A percentile compares a stretch with the other conserved stretches of the same genome.
These are phyloP conservation scores for Bellardia pandia DNA, from an alignment of 2,888 invertebrate genomes.

Conservation along the genomic window DNA sequence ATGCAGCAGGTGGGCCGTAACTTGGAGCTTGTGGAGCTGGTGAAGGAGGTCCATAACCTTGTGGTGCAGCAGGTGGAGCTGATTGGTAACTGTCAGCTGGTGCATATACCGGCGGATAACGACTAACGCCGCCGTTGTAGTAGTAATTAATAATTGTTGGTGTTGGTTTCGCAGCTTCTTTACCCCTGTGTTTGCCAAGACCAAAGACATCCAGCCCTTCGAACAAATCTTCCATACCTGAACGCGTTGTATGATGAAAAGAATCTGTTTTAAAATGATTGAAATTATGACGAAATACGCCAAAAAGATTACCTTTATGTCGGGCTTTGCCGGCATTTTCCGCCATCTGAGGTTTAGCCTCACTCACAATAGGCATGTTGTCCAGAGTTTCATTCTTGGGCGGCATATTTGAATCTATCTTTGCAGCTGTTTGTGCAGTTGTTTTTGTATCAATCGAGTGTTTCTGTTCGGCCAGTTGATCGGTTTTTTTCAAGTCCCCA, in stretches of 20 bases:
- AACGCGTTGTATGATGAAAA: conserved; percentile 59
- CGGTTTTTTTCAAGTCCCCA: background rate
- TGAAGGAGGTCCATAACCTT: conserved; percentile 62
- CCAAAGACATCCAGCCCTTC: conserved; percentile 72
- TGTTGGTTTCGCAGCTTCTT: conserved; percentile 65
- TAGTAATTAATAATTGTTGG: conserved; percentile 78
- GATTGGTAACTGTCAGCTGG: conserved; percentile 58
- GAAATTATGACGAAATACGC: conserved; percentile 76
- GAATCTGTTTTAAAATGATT: conserved; percentile 66
- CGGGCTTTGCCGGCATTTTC: conserved; percentile 75
- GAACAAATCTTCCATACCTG: conserved; percentile 70
- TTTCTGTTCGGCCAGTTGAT: background rate
- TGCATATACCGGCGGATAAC: conserved; percentile 60
- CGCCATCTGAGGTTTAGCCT: conserved; percentile 78
- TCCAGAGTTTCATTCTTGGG: background rate
- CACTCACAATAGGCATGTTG: conserved; percentile 64
- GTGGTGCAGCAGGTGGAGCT: conserved; percentile 10
- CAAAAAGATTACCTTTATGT: conserved; percentile 82
- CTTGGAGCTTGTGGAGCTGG: background rate
- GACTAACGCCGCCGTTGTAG: conserved; percentile 63
- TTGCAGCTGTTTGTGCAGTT: background rate
- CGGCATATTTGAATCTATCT: background rate
- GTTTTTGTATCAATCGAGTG: conserved; percentile 22
- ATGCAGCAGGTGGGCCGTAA: background rate
- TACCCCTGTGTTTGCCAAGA: conserved; percentile 56